Percentiles rank a stretch among this genome's conserved stretches.
phyloP scores from a whole-genome alignment of 2,113 vertebrate genomes.

The Marmota monax region DNA sequence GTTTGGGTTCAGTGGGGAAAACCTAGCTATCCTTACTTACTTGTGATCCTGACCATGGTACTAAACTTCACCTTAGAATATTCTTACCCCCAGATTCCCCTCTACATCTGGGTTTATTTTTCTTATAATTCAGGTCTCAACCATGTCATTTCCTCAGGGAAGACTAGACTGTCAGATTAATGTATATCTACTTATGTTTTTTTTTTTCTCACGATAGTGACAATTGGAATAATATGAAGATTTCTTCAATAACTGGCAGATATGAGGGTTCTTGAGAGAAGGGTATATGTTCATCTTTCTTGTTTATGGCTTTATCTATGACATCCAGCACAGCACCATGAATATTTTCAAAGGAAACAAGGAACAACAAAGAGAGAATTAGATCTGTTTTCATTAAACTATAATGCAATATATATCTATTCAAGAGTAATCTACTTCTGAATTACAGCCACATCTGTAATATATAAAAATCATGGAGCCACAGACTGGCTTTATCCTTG shows the following conservation, averaged over 20 bases:
- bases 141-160: not conserved
- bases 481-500: not conserved
- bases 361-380: conserved; percentile 5
- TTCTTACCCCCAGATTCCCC: not conserved
- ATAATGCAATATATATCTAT: not conserved
- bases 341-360: conserved; percentile 20
- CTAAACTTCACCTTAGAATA: not conserved
- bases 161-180: not conserved
- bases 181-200: not conserved
- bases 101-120: not conserved
- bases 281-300: not conserved
- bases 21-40: not conserved
- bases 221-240: not conserved
- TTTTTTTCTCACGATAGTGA: not conserved
- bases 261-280: not conserved
- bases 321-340: not conserved
- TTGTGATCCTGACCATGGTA: not conserved
- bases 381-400: conserved; percentile 22
- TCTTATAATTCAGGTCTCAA: not conserved
- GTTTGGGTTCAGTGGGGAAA: not conserved
- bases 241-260: not conserved
- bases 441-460: conserved; percentile 57
- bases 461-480: not conserved
- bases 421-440: conserved; percentile 21
- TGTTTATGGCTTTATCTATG: not conserved